These are phyloP conservation scores for Serranochromis macrocephalus DNA, from an alignment of 2,113 vertebrate species.

Conservation along the genomic window DNA sequence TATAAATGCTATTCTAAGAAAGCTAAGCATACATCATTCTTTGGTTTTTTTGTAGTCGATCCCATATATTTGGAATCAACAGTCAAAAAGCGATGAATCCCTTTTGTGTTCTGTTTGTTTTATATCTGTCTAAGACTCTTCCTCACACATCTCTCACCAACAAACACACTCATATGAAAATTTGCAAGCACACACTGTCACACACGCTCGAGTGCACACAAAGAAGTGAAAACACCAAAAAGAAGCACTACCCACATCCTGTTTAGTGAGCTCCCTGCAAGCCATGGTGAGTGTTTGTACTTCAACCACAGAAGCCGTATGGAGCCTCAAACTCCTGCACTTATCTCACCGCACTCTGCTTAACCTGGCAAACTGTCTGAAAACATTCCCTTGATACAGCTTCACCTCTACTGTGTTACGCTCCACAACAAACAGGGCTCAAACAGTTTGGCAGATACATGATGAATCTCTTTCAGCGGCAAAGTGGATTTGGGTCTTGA, in stretches of 20 bases:
- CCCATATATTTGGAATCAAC: neutral
- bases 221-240: neutral
- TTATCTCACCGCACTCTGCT: conserved; percentile 7
- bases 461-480: neutral
- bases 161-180: neutral
- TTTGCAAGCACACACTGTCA: neutral
- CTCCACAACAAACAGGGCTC: neutral
- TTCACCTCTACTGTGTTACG: neutral
- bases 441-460: neutral
- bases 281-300: neutral
- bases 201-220: neutral
- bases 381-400: conserved; percentile 17
- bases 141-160: neutral
- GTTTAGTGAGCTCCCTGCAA: neutral
- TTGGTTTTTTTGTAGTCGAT: neutral
- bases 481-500: neutral
- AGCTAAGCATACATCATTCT: neutral
- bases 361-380: neutral
- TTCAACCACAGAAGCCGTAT: neutral
- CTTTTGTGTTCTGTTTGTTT: neutral
- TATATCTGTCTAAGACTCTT: neutral
- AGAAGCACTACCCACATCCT: conserved; percentile 4
- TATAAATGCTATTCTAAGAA: neutral
- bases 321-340: conserved; percentile 2
- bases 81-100: neutral